phyloP scores from a whole-genome alignment of 30 jellyfish, hydroid and myxozoan species.

The Pelagia noctiluca region DNA sequence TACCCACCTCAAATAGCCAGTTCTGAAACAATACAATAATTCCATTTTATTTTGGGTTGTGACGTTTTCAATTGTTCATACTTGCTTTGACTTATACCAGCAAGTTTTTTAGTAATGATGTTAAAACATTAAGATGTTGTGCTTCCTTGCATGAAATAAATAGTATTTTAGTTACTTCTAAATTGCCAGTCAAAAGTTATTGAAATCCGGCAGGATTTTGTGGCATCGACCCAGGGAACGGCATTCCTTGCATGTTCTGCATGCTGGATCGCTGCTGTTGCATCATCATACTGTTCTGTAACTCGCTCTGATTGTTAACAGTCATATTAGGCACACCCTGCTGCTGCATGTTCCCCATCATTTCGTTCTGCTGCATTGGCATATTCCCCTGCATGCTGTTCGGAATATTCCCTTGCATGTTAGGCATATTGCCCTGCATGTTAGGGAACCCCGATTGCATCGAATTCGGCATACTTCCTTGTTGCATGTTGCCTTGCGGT shows the following conservation, averaged over 20 bases:
- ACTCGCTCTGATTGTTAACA: constrained; percentile 56
- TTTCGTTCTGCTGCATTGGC: constrained; percentile 57
- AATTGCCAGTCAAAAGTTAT: no score
- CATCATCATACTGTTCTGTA: constrained; percentile 66
- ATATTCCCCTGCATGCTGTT: constrained; percentile 42
- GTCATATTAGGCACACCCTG: constrained; percentile 72
- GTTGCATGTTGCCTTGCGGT: constrained; percentile 4
- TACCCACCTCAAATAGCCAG: no score
- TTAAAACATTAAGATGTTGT: no score
- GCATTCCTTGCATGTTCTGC: constrained; percentile 51
- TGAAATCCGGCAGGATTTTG: constrained; percentile 70
- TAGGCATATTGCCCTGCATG: constrained; percentile 24
- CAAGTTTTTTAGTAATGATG: no score
- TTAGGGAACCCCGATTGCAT: constrained; percentile 14
- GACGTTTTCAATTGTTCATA: no score
- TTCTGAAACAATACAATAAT: no score
- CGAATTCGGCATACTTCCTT: constrained; percentile 19
- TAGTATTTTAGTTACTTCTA: no score
- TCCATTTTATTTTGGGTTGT: no score
- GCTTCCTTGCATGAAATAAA: no score
- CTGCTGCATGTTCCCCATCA: constrained; percentile 66
- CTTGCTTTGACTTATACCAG: no score
- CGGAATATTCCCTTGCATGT: constrained; percentile 39
- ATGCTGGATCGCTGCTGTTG: constrained; percentile 54
- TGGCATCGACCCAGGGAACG: constrained; percentile 50